Evolutionary conservation across 2,888 invertebrate species (phyloP).

Genomic region (Rutpela maculata): DNA sequence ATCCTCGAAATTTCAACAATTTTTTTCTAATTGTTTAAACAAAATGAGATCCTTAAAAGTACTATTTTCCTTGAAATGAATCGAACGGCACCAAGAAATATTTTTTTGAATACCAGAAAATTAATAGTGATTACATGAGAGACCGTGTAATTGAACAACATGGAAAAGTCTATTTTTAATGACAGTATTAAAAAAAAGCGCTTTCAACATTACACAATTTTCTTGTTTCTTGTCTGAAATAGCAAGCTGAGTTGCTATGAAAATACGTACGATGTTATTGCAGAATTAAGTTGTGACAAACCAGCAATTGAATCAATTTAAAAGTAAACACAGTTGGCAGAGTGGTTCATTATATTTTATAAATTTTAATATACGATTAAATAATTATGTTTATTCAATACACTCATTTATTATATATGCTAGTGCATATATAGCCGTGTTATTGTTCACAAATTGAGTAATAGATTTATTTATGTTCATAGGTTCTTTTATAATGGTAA

Average conservation of each 20-base stretch:
- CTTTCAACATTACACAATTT: background rate
- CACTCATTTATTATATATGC: conserved; percentile 52
- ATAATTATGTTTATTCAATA: conserved; percentile 50
- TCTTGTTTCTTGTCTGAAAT: background rate
- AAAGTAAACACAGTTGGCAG: conserved; percentile 27
- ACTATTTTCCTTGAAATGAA: no score
- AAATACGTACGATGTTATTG: background rate
- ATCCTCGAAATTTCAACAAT: no score
- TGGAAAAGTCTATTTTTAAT: no score
- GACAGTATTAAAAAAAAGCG: no score
- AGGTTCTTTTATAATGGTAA: conserved; percentile 62
- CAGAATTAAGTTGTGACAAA: conserved; percentile 22
- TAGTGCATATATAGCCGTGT: conserved; percentile 45
- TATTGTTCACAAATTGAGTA: conserved; percentile 58
- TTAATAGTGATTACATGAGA: no score
- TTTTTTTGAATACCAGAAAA: no score
- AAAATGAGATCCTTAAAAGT: no score
- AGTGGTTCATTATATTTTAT: conserved; percentile 40
- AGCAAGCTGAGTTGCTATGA: background rate
- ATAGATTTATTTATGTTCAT: conserved; percentile 58
- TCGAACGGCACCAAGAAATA: no score
- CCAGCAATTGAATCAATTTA: conserved; percentile 37
- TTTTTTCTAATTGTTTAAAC: no score
- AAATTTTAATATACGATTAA: conserved; percentile 51
- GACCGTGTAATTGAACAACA: no score